phyloP scores from a whole-genome alignment of 2,797 vertebrate genomes.

The Rhinatrema bivittatum region DNA sequence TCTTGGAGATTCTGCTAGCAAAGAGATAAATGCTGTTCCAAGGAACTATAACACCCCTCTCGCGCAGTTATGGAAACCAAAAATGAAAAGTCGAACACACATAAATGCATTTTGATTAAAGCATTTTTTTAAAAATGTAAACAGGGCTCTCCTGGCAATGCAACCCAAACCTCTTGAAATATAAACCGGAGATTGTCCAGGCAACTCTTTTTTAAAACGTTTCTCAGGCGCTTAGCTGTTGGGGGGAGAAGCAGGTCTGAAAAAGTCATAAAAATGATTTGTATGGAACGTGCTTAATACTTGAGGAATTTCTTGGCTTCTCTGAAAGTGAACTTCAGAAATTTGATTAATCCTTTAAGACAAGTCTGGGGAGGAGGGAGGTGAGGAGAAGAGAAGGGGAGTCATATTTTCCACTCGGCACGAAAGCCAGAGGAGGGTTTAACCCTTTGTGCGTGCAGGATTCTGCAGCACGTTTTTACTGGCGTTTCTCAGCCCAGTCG shows the following conservation, averaged over 20 bases:
- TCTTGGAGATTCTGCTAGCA: too few relatives aligned
- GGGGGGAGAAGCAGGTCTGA: slow-evolving; percentile 31
- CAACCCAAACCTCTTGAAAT: slow-evolving; percentile 20
- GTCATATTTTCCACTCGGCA: slow-evolving; percentile 39
- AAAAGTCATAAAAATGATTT: slow-evolving; percentile 57
- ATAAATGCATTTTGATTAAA: slow-evolving; percentile 56
- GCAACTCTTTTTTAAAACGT: too few relatives aligned
- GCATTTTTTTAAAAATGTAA: slow-evolving; percentile 35
- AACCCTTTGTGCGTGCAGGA: slow-evolving; percentile 33
- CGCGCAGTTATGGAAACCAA: slow-evolving; percentile 57
- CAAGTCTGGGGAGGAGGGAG: slow-evolving; percentile 25
- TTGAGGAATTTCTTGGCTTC: slow-evolving; percentile 57
- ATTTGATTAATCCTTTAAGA: slow-evolving; percentile 53
- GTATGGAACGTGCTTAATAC: slow-evolving; percentile 43
- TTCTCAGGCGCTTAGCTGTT: neutral
- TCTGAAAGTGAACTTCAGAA: slow-evolving; percentile 39
- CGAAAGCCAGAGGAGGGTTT: slow-evolving; percentile 51
- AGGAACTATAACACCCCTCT: slow-evolving; percentile 44
- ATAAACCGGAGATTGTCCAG: slow-evolving; percentile 19
- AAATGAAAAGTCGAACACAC: slow-evolving; percentile 56
- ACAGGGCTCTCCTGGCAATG: slow-evolving; percentile 44
- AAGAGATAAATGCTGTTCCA: too few relatives aligned
- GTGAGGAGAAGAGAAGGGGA: too few relatives aligned
- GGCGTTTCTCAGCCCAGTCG: too few relatives aligned
- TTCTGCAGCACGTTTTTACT: neutral